These are phyloP conservation scores for Aeoliscus strigatus DNA, from an alignment of 2,797 vertebrate species.

Conservation along the genomic window DNA sequence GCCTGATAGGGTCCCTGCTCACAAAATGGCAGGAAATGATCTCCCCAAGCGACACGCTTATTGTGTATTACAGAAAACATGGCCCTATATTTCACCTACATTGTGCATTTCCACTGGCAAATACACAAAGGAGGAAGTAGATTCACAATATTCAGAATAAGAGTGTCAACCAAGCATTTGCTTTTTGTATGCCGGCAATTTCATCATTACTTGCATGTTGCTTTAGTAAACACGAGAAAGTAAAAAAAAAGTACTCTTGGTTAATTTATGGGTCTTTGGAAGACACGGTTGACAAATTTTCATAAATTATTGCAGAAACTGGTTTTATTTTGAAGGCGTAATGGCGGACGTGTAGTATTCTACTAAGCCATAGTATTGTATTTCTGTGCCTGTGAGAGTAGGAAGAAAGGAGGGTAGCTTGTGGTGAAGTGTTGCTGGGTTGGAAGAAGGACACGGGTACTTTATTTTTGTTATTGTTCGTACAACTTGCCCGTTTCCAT, in stretches of 20 bases:
- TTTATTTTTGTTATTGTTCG: constrained; percentile 49
- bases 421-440: constrained; percentile 42
- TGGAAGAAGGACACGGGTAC: constrained; percentile 37
- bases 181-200: neutral
- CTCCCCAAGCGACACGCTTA: constrained; percentile 17
- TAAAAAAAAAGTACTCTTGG: neutral
- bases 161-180: neutral
- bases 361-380: constrained; percentile 65
- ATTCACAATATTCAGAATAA: constrained; percentile 43
- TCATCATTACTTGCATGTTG: rapidly evolving
- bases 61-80: constrained; percentile 41
- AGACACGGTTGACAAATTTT: rapidly evolving
- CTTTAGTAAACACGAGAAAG: rapidly evolving
- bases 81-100: constrained; percentile 51
- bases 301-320: neutral
- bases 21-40: constrained; percentile 65
- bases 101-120: constrained; percentile 20
- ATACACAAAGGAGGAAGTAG: constrained; percentile 27
- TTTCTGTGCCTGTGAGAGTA: constrained; percentile 53
- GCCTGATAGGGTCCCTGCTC: constrained; percentile 12
- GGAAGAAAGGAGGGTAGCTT: constrained; percentile 66
- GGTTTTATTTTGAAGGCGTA: constrained; percentile 52
- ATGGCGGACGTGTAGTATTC: constrained; percentile 65
- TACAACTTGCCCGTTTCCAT: constrained; percentile 48
- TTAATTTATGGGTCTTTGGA: rapidly evolving